Evolutionary conservation across 1,140 invertebrate species (phyloP).

Genomic region (Trissolcus basalis): DNA sequence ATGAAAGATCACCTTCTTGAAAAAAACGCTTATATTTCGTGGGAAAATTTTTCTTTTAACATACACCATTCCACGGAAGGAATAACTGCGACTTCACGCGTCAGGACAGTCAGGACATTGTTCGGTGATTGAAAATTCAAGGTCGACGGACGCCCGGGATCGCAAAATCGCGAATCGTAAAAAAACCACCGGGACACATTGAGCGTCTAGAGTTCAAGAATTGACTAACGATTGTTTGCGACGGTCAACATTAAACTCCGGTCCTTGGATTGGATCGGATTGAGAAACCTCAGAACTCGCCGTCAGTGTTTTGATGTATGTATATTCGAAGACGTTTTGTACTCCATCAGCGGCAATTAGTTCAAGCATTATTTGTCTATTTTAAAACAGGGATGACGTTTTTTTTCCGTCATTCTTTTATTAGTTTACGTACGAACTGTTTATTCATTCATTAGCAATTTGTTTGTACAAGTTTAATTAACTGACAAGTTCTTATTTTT

Average conservation of each 20-base stretch:
- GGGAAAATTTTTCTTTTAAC: slow-evolving; percentile 61
- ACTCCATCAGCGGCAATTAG: slow-evolving; percentile 44
- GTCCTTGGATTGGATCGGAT: slow-evolving; percentile 67
- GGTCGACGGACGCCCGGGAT: too few relatives aligned
- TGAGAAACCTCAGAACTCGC: slow-evolving; percentile 65
- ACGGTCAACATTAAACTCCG: background rate
- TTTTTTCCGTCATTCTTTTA: background rate
- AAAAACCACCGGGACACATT: too few relatives aligned
- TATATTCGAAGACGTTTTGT: slow-evolving; percentile 29
- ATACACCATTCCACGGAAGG: slow-evolving; percentile 61
- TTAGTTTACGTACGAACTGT: background rate
- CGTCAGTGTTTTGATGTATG: slow-evolving; percentile 54
- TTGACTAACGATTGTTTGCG: too few relatives aligned
- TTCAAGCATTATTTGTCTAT: slow-evolving; percentile 5
- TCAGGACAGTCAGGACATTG: background rate
- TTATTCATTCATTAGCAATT: background rate
- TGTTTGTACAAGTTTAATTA: background rate
- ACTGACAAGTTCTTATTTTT: too few relatives aligned
- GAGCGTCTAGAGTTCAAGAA: too few relatives aligned
- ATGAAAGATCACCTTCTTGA: slow-evolving; percentile 65
- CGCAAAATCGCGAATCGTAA: too few relatives aligned
- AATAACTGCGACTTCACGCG: background rate
- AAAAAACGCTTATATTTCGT: slow-evolving; percentile 64
- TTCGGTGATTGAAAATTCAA: too few relatives aligned
- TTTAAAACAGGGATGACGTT: slow-evolving; percentile 1